Evolutionary conservation across 2,888 invertebrate genomes (phyloP).

Genomic region (Athalia circularis): DNA sequence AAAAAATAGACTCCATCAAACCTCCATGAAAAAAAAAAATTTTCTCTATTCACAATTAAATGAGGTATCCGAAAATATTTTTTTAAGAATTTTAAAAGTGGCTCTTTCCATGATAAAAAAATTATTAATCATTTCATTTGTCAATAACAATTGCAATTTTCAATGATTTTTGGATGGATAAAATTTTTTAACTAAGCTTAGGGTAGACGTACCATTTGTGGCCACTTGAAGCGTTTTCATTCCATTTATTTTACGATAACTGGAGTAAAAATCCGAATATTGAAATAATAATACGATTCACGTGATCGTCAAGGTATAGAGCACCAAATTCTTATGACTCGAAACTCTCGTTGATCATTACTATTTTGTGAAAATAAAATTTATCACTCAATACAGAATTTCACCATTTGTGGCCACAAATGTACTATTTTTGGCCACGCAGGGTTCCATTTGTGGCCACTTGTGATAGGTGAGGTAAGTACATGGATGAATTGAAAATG

Average conservation of each 20-base stretch:
- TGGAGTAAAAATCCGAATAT: conserved; percentile 18
- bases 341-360: not conserved
- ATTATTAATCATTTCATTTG: no score
- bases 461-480: not conserved
- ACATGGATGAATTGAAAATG: not conserved
- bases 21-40: no score
- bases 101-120: no score
- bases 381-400: not conserved
- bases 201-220: conserved; percentile 43
- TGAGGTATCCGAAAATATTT: no score
- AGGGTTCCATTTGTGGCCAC: conserved; percentile 36
- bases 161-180: no score
- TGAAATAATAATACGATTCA: conserved; percentile 16
- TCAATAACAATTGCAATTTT: no score
- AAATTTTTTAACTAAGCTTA: no score
- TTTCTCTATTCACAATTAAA: no score
- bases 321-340: conserved; percentile 29
- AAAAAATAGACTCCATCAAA: no score
- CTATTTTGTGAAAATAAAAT: not conserved
- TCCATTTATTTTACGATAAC: conserved; percentile 11
- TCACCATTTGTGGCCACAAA: conserved; percentile 36
- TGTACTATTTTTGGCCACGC: conserved; percentile 39
- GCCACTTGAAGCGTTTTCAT: conserved; percentile 40
- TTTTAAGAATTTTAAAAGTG: no score
- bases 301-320: conserved; percentile 12